Base-by-base conservation (phyloP, 2,113 vertebrate genomes). In the Siniperca knerii region DNA sequence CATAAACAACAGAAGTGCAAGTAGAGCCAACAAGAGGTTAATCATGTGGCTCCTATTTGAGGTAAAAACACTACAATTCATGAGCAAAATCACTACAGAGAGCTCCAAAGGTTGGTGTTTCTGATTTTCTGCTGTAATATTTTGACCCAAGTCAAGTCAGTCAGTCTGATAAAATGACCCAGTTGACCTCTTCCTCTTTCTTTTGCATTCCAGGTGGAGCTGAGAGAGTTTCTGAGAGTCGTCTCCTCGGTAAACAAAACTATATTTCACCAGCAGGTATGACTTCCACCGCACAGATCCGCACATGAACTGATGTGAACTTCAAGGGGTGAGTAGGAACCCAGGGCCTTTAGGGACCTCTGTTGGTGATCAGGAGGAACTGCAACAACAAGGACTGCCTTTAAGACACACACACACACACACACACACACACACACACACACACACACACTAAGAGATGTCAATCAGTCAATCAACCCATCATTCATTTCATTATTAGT, bases 331-430 rank as follows among this genome's bases (percentile, higher is more conserved):
- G 52, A 23, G 0, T 6, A 12, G 13, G 15, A 71, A 37, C 40
- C 0, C 12, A 20, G 2, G 5, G 15, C 54, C 40, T 87, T 8
- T 57, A 29, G 2, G 68, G 83, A 74, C 77, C 69, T 82, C 90
- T 89, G 23, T 18, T 65, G 90, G 85, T 65, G 20, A 72, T 16
- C 5, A 65, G 2, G 1, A 2, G 13, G 33, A 72, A 74, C 35
- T 85, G 72, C 66, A 82, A 0, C 0, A 4, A 0, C 29, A 9
- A 1, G 6, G 29, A 42, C 35, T 58, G 37, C 23, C 8, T 10
- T 20, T 4, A 6, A 52, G 6, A 65, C 5, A 42, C 9, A 48
- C 15, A 75, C 21, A 65, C 29, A 29, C 29, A 29, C 55, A 58
- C 55, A 11, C 57, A 25, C 57, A 58, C 57, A 58, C 57, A 58